Conservation (phyloP, 2,888 invertebrate species). For the Brachylomia viminalis region DNA sequence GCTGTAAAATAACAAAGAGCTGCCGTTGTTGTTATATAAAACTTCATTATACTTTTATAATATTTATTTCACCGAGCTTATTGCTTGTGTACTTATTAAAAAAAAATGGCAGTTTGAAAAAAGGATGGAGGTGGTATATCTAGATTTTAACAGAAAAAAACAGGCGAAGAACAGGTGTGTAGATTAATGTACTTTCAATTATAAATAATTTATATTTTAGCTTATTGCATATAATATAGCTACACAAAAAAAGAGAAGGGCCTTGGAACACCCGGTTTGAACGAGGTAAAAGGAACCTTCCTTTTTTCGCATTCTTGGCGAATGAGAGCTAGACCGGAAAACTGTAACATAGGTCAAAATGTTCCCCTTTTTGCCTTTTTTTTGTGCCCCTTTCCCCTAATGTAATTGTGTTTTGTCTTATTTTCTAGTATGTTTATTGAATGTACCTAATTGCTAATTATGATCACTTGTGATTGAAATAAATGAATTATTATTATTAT, state of each 20-base stretch:
- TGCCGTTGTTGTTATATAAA: background rate
- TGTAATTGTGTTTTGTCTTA: too few species aligned
- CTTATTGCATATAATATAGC: constrained; percentile 8
- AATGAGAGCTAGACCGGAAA: background rate
- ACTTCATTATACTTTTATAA: background rate
- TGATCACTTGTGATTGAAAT: too few species aligned
- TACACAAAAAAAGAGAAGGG: constrained; percentile 28
- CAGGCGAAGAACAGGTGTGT: background rate
- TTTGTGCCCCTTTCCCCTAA: too few species aligned
- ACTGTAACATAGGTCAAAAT: background rate
- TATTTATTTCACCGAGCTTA: background rate
- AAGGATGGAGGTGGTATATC: background rate
- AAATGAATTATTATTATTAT: too few species aligned
- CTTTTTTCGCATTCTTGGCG: background rate
- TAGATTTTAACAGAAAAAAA: background rate
- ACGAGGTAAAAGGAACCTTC: too few species aligned
- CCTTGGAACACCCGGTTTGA: background rate
- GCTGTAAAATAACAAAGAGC: background rate
- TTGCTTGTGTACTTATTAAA: too few species aligned
- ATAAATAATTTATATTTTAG: constrained; percentile 1
- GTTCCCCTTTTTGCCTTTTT: background rate
- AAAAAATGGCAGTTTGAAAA: too few species aligned
- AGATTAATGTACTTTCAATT: background rate
- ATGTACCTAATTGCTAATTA: too few species aligned
- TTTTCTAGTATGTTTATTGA: too few species aligned